Evolutionary conservation across 2,797 vertebrate genomes (phyloP).

Genomic region (Acridotheres tristis): DNA sequence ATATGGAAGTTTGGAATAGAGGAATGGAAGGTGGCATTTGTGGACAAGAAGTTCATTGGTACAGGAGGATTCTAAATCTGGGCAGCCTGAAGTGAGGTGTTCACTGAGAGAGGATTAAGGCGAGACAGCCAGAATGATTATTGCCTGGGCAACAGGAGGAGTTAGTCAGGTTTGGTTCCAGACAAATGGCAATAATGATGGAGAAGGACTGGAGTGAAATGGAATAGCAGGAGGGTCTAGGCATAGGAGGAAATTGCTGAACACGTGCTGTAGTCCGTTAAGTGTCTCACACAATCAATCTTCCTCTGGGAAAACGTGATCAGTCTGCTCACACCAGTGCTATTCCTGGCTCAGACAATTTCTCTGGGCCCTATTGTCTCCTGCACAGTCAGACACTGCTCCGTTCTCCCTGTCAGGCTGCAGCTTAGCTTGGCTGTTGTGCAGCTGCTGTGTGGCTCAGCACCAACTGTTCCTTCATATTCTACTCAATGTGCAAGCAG

Average conservation of each 20-base stretch:
- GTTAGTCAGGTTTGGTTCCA: neutral
- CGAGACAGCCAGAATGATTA: neutral
- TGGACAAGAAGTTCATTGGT: neutral
- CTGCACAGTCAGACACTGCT: neutral
- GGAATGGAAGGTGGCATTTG: neutral
- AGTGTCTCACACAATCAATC: neutral
- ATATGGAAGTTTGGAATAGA: neutral
- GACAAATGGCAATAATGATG: neutral
- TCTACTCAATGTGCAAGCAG: neutral
- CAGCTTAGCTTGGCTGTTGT: neutral
- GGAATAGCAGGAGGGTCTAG: neutral
- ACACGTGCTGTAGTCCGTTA: neutral
- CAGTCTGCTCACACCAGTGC: neutral
- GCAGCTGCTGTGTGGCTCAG: neutral
- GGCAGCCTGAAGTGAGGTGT: neutral
- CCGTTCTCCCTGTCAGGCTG: neutral
- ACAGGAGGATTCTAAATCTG: neutral
- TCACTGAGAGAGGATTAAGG: neutral
- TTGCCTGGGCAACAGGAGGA: neutral
- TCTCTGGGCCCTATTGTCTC: neutral
- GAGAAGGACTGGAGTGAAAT: neutral
- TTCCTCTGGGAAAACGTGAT: neutral
- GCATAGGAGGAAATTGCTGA: neutral
- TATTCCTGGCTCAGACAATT: slow-evolving; percentile 15
- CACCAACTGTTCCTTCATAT: neutral